Evolutionary conservation across 1,140 invertebrate species (phyloP).

Genomic region (Bombus picipes): DNA sequence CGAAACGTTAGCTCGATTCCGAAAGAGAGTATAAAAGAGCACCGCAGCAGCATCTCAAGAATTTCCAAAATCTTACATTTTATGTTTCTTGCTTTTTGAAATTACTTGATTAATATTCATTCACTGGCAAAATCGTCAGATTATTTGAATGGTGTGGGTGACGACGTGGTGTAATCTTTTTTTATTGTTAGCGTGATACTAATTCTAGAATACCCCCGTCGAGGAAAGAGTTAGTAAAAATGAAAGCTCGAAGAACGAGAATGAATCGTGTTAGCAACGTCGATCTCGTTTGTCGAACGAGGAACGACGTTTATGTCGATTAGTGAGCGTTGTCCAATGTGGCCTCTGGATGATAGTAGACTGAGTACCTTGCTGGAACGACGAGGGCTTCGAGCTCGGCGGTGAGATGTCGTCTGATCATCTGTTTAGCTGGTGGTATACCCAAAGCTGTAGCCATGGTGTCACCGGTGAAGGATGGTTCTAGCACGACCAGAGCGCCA

Average conservation of each 20-base stretch:
- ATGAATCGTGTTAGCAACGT: constrained; percentile 44
- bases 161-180: background rate
- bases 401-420: constrained; percentile 94
- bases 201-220: constrained; percentile 2
- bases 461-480: constrained; percentile 96
- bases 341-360: constrained; percentile 81
- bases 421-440: constrained; percentile 96
- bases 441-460: constrained; percentile 96
- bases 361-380: constrained; percentile 92
- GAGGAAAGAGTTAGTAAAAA: constrained; percentile 17
- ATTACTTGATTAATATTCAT: background rate
- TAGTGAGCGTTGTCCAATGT: constrained; percentile 80
- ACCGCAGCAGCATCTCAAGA: background rate
- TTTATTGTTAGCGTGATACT: background rate
- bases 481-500: constrained; percentile 94
- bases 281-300: constrained; percentile 50
- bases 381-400: constrained; percentile 95
- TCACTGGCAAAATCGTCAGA: background rate
- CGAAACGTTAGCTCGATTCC: background rate
- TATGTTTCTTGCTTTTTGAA: background rate
- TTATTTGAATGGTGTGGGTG: background rate
- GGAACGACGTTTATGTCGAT: constrained; percentile 64
- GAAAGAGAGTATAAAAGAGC: constrained; percentile 8
- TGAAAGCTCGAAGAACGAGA: constrained; percentile 32
- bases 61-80: background rate